Evolutionary conservation across 2,888 invertebrate genomes (phyloP).

Genomic region (Drymonia ruficornis): DNA sequence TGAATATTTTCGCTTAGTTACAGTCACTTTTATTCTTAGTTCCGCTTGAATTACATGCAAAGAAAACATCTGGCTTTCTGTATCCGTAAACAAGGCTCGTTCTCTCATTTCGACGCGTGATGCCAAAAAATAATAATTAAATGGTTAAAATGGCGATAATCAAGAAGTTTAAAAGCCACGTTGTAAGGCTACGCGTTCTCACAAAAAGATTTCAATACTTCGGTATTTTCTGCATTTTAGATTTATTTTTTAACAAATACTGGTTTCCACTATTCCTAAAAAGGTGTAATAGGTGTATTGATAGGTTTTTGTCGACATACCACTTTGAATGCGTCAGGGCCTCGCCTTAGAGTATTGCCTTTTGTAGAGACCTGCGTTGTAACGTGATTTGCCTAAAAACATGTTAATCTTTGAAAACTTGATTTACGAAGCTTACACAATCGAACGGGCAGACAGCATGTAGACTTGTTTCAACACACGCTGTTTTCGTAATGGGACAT

Average conservation of each 20-base stretch:
- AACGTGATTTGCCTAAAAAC: conserved; percentile 52
- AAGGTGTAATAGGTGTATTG: conserved; percentile 17
- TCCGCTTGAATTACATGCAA: conserved; percentile 11
- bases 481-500: conserved; percentile 50
- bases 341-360: conserved; percentile 40
- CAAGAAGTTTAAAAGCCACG: too few relatives aligned
- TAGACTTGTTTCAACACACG: conserved; percentile 41
- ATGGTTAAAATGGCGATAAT: neutral
- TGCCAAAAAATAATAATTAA: neutral
- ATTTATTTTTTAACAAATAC: neutral
- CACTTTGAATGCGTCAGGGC: conserved; percentile 32
- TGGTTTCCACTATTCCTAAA: conserved; percentile 9
- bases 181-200: neutral
- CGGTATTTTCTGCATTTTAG: neutral
- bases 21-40: conserved; percentile 11
- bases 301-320: conserved; percentile 34
- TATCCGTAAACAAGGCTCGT: conserved; percentile 1
- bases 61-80: neutral
- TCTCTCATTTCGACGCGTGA: neutral
- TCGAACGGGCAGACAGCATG: conserved; percentile 31
- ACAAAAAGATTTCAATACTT: neutral
- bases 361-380: conserved; percentile 51
- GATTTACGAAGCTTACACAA: conserved; percentile 44
- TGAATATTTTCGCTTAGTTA: conserved; percentile 29
- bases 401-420: conserved; percentile 53